Base-by-base conservation (phyloP, 2,888 invertebrate genomes). In the Acronicta psi region DNA sequence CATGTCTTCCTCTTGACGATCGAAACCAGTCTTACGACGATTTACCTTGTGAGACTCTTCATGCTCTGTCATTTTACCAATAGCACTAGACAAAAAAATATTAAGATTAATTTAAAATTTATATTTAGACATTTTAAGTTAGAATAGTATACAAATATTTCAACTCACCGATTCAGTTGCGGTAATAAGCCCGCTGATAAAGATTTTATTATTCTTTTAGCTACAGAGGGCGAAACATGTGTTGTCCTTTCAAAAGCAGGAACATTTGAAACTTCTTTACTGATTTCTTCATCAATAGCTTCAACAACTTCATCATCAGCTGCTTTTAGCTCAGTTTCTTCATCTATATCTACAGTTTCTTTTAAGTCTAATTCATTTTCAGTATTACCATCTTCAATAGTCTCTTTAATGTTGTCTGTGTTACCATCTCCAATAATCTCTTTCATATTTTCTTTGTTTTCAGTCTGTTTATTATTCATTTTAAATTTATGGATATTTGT, bases 1-100 rank as follows among this genome's bases (percentile, higher is more conserved):
- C 75, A 99, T 96, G 81, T 99, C 99, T 68, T 98, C 98, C 79
- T 97, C 97, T 83, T 99, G 99, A n/a, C 97, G 96, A 76, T 96
- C 96, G 9, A 95, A 88, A 18, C 96, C 95, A 2, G 95, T 95
- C 31, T 95, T 95, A 54, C 96, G 96, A 2, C 96, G 95, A 82
- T 97, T 97, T 0, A 97, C 88, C 81, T 98, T 98, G 84, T 98
- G 98, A 11, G 96, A 96, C 29, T 91, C 95, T 73, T 98, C 98
- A 69, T 96, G 96, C 8, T 95, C 95, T 0, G 97, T 96, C 85
- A 96, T 79, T 74, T 90, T 94, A 5, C 93, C 93, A 44, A 94
- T 94, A 2, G 94, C 84, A 14, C 94, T 94, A 37, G 11, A 49
- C 0, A 52, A 36, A 36, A 0, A n/a, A 11, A 79, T 25, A 25